Evolutionary conservation across 1,140 invertebrate species (phyloP).

Genomic region (Macrobrachium rosenbergii): DNA sequence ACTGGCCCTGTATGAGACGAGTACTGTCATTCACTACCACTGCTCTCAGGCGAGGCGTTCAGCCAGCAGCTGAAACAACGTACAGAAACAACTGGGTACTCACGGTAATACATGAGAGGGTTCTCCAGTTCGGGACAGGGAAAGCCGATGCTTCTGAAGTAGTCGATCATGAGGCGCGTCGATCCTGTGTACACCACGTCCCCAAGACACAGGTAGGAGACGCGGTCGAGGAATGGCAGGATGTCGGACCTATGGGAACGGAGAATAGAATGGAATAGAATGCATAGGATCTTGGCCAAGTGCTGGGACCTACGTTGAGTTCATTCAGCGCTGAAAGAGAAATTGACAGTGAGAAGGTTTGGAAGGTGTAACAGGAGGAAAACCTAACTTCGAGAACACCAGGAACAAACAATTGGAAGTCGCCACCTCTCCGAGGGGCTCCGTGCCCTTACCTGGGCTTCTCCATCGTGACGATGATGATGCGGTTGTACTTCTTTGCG

Average conservation of each 20-base stretch:
- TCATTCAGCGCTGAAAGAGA: no score
- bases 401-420: background rate
- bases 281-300: background rate
- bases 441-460: conserved; percentile 76
- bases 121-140: conserved; percentile 93
- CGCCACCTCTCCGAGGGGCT: background rate
- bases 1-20: no score
- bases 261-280: background rate
- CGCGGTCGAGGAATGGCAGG: conserved; percentile 87
- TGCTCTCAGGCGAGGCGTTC: no score
- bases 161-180: conserved; percentile 89
- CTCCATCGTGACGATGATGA: conserved; percentile 91
- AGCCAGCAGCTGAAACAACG: background rate
- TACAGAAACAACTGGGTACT: conserved; percentile 70
- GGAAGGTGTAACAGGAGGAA: no score
- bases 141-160: conserved; percentile 91
- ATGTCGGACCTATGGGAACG: conserved; percentile 82
- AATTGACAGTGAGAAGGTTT: no score
- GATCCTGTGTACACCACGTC: conserved; percentile 92
- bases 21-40: no score
- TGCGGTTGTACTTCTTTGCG: conserved; percentile 89
- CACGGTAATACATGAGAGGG: conserved; percentile 93
- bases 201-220: conserved; percentile 87
- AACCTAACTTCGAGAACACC: background rate
- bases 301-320: no score